Conservation (phyloP, 2,797 vertebrate genomes). For the Acestrorhynchus altus region DNA sequence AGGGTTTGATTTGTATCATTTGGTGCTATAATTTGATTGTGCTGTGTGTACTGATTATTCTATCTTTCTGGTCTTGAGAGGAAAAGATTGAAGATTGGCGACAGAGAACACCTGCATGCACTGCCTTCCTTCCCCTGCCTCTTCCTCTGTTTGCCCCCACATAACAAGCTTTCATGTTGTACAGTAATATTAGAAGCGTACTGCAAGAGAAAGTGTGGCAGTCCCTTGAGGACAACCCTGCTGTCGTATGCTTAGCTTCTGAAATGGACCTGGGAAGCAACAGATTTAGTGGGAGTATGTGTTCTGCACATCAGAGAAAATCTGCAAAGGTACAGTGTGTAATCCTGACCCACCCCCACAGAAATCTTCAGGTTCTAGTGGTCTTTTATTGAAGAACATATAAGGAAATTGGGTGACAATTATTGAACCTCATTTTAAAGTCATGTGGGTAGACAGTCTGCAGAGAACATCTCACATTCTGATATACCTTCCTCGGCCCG, state of each 20-base stretch:
- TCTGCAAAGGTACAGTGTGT: constrained; percentile 7
- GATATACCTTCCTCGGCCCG: constrained; percentile 5
- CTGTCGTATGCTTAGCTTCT: neutral
- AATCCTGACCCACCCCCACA: neutral
- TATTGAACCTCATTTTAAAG: neutral
- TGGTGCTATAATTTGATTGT: constrained; percentile 6
- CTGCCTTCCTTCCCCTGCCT: neutral
- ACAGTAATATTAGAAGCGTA: neutral
- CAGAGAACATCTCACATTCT: constrained; percentile 4
- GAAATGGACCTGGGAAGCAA: neutral
- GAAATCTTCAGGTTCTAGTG: neutral
- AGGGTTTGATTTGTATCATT: constrained; percentile 16
- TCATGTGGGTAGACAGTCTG: neutral
- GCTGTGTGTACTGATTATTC: neutral
- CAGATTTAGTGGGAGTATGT: constrained; percentile 8
- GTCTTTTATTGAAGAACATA: neutral
- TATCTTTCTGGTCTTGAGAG: neutral
- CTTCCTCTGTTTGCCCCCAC: neutral
- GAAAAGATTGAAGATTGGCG: constrained; percentile 10
- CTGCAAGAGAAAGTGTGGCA: neutral
- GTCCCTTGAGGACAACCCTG: neutral
- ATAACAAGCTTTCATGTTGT: neutral
- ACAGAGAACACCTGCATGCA: neutral
- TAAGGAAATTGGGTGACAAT: neutral
- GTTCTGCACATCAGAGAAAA: neutral